These are phyloP conservation scores for Drosophila teissieri DNA, from an alignment of 1,140 invertebrate species.

Conservation along the genomic window DNA sequence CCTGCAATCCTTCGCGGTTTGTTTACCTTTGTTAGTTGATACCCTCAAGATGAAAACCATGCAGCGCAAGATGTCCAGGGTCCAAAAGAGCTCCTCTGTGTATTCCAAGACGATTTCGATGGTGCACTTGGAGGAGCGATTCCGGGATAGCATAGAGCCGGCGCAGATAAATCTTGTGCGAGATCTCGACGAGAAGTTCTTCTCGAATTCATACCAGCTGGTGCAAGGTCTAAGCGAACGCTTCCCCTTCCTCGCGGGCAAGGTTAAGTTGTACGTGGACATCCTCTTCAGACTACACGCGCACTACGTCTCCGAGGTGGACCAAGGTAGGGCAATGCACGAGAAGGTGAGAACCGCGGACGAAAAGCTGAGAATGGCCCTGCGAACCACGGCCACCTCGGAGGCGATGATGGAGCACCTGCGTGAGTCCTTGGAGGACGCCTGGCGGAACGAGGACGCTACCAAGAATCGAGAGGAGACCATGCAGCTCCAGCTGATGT, in stretches of 20 bases:
- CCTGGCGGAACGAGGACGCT: conserved; percentile 58
- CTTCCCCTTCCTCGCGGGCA: conserved; percentile 26
- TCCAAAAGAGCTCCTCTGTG: too few relatives aligned
- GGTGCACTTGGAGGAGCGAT: background rate
- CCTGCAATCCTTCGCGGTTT: background rate
- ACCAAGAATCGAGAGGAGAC: conserved; percentile 16
- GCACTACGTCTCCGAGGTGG: conserved; percentile 28
- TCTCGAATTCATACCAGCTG: conserved; percentile 36
- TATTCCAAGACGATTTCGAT: background rate
- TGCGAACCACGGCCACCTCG: conserved; percentile 33
- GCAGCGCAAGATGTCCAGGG: background rate
- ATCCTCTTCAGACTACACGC: conserved; percentile 48
- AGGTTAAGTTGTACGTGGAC: conserved; percentile 61
- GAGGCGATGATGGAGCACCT: conserved; percentile 42
- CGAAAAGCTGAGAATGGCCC: conserved; percentile 39
- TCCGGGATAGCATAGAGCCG: conserved; percentile 7
- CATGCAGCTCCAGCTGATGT: background rate
- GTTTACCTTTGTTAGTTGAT: background rate
- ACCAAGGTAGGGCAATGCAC: background rate
- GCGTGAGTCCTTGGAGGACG: conserved; percentile 44
- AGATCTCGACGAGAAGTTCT: conserved; percentile 51
- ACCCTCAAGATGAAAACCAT: background rate
- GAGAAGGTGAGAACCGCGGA: conserved; percentile 33
- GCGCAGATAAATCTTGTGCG: conserved; percentile 50
- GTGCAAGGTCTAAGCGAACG: conserved; percentile 27